Evolutionary conservation across 2,797 vertebrate genomes (phyloP), one percentile per base, ranked within the genome.

Genomic region (Macropodus opercularis): DNA sequence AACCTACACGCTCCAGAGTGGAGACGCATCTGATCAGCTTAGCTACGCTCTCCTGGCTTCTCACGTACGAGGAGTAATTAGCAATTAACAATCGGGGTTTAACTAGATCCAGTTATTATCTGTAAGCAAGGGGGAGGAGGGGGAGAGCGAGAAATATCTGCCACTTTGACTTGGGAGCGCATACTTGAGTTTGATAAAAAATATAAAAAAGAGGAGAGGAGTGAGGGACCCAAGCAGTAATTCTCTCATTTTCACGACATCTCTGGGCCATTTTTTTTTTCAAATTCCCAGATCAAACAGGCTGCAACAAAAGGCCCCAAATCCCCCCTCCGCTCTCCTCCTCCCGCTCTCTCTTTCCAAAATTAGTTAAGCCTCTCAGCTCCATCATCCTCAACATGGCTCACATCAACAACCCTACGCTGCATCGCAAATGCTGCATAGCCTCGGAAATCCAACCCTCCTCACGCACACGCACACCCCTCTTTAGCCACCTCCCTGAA

Each of bases 311-410:
- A 92, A 90, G 86, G 77, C 81, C 79, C 69, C 80, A 91, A 92
- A 90, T 90, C 87, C 85, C 84, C 76, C 79, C 81, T 71, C 77
- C 56, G 51, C 80, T 78, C 85, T 82, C 87, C 82, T 73, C 82
- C 85, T 83, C 75, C 81, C 84, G 79, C 80, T 83, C 84, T 72
- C 81, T 84, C 86, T 81, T 90, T 92, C 87, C 89, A 87, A 92
- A 93, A 93, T 92, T 89, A 93, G 91, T 88, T 91, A 92, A 93
- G 91, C 90, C 86, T 91, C 88, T 93, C 89, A 88, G 88, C 85
- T 89, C 89, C 89, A 89, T 92, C 90, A 91, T 91, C 90, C 80
- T 81, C 82, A 91, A 85, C 85, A 86, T 75, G 86, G 85, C 85
- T 90, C 69, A 69, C 79, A 73, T 89, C 88, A 90, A 91, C 84